Percentiles rank a stretch among this genome's conserved stretches.
Evolutionary conservation across 2,113 vertebrate species (phyloP).

Genomic region (Rutilus rutilus): DNA sequence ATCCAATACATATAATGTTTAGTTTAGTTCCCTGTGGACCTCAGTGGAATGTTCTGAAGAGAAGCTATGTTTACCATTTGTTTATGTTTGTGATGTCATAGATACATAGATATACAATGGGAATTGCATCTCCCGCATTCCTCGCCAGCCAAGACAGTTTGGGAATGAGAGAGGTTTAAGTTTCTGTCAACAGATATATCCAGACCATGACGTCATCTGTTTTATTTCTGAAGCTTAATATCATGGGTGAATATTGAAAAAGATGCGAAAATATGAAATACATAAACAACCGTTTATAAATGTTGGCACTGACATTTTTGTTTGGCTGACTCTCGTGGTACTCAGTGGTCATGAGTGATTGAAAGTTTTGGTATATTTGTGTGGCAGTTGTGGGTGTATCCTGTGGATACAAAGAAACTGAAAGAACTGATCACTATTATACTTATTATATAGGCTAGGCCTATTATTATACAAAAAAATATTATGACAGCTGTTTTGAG

Average conservation of each 20-base stretch:
- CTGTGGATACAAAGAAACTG: background rate
- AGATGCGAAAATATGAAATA: background rate
- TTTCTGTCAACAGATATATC: background rate
- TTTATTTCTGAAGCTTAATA: background rate
- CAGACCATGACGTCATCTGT: background rate
- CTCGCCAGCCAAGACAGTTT: background rate
- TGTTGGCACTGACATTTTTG: background rate
- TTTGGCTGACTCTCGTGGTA: background rate
- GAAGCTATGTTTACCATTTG: background rate
- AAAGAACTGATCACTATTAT: background rate
- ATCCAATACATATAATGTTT: background rate
- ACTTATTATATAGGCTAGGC: background rate
- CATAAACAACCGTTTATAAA: background rate
- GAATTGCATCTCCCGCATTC: background rate
- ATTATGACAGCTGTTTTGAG: background rate
- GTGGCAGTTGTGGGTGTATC: background rate
- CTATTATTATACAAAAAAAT: background rate
- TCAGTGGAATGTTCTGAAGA: background rate
- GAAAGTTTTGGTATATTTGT: background rate
- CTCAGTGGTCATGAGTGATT: background rate
- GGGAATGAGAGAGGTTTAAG: background rate
- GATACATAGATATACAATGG: background rate
- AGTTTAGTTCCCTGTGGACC: background rate
- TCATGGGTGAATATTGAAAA: background rate
- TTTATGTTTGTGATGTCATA: conserved; percentile 23